Evolutionary conservation across 64 coral and sea anemone genomes (phyloP), one percentile per base, ranked within the genome.

Genomic region (Pocillopora verrucosa): DNA sequence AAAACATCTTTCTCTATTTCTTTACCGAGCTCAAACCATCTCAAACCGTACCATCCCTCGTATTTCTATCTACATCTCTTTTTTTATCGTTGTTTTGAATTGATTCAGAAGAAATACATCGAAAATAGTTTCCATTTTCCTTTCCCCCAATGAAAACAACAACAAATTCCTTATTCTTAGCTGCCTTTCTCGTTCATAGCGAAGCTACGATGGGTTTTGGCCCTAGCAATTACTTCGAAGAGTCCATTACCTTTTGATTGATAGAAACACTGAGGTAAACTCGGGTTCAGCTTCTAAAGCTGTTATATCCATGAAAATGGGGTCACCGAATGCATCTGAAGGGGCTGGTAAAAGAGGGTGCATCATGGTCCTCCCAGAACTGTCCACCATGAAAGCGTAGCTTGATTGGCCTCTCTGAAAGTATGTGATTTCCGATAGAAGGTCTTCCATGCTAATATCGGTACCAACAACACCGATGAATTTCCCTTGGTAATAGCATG

Each of bases 301-400:
- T 16, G 84, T 74, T n/a, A 93, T 89, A 79, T 93, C 92, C 74
- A 93, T 59, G 76, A 89, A 93, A 22, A 93, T 82, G 2, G 91
- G 91, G 15, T 77, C 76, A 3, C 36, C 85, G 14, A 45, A 81
- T 3, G 79, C 85, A 12, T 86, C 36, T n/a, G 91, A 93, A 20
- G 91, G 91, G 35, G 65, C 78, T 88, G 91, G 86, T 20, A 93
- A 58, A 59, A 93, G 87, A 41, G 91, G 91, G 57, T 93, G 91
- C 77, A 93, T 89, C 86, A 93, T 93, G 25, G 78, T 88, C 60
- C 86, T 59, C 19, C 91, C 91, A 2, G 76, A 80, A 34, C 91
- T 93, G 19, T 93, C 86, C 35, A 80, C 86, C 38, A 93, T 73
- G 70, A 80, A 93, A 12, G 86, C 91, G 64, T 93, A 93, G 16